These are phyloP conservation scores for Exocentrus adspersus DNA, from an alignment of 2,888 invertebrate species.

Conservation along the genomic window DNA sequence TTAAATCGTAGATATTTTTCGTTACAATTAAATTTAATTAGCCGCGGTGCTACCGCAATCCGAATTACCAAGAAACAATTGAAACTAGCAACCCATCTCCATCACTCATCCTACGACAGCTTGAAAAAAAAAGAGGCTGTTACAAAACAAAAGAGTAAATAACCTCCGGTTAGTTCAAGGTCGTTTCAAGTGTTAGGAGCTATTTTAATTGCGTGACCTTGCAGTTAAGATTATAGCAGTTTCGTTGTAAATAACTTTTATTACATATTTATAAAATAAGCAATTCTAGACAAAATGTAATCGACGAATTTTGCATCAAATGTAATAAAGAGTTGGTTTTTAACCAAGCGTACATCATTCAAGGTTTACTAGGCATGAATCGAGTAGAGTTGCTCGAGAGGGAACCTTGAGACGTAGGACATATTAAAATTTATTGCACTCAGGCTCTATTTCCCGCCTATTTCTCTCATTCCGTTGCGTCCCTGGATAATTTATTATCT, in stretches of 20 bases:
- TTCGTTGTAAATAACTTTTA: conserved; percentile 13
- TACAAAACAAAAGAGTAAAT: conserved; percentile 31
- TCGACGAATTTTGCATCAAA: no score
- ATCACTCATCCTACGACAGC: conserved; percentile 2
- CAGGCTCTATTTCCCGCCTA: conserved; percentile 20
- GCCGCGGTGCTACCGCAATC: not conserved
- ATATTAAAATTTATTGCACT: conserved; percentile 40
- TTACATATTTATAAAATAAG: no score
- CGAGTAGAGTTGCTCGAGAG: conserved; percentile 48
- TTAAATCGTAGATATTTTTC: no score
- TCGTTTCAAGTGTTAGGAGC: conserved; percentile 46
- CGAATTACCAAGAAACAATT: conserved; percentile 13
- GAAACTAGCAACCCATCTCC: conserved; percentile 2
- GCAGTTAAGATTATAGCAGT: conserved; percentile 32
- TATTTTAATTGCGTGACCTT: conserved; percentile 52
- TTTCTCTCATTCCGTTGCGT: not conserved
- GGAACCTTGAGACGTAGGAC: conserved; percentile 57
- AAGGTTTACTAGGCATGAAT: conserved; percentile 52
- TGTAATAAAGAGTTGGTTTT: no score
- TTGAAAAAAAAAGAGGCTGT: conserved; percentile 5
- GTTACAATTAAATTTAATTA: not conserved
- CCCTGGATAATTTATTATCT: not conserved
- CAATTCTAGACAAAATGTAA: no score
- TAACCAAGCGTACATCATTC: conserved; percentile 44
- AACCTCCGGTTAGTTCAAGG: conserved; percentile 49